phyloP scores from a whole-genome alignment of 2,888 invertebrate genomes.

The Lymantria dispar region DNA sequence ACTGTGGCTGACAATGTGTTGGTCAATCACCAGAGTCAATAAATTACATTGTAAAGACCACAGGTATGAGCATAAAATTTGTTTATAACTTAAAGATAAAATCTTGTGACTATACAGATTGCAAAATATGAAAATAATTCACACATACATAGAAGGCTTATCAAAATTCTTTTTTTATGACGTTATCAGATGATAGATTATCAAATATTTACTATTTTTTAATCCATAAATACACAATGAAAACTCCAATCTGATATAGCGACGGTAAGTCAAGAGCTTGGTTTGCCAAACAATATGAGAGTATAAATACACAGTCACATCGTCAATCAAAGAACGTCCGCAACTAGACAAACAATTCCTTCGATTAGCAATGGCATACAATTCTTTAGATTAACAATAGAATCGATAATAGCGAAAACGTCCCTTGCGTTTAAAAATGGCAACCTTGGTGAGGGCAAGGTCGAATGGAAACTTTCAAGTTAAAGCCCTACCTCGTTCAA shows the following conservation, averaged over 20 bases:
- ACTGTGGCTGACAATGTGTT: not conserved
- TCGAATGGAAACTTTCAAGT: conserved; percentile 58
- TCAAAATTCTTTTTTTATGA: no score
- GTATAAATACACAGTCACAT: no score
- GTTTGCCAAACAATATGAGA: no score
- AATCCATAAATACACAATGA: no score
- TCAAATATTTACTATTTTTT: no score
- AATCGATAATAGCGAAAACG: conserved; percentile 23
- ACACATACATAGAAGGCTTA: no score
- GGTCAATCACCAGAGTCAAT: not conserved
- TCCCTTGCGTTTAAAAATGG: conserved; percentile 37
- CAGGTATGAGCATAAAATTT: not conserved
- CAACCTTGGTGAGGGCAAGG: conserved; percentile 59
- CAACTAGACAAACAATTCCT: conserved; percentile 23
- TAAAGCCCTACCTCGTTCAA: conserved; percentile 38
- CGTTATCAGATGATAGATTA: no score
- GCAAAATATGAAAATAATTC: no score
- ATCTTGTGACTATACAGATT: no score
- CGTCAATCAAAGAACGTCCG: conserved; percentile 10
- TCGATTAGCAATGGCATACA: conserved; percentile 38
- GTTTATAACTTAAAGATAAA: not conserved
- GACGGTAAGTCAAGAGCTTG: no score
- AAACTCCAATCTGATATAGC: no score
- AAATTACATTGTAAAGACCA: not conserved
- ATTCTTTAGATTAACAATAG: conserved; percentile 42